Evolutionary conservation across 2,797 vertebrate genomes (phyloP).

Genomic region (Bradypodion pumilum): DNA sequence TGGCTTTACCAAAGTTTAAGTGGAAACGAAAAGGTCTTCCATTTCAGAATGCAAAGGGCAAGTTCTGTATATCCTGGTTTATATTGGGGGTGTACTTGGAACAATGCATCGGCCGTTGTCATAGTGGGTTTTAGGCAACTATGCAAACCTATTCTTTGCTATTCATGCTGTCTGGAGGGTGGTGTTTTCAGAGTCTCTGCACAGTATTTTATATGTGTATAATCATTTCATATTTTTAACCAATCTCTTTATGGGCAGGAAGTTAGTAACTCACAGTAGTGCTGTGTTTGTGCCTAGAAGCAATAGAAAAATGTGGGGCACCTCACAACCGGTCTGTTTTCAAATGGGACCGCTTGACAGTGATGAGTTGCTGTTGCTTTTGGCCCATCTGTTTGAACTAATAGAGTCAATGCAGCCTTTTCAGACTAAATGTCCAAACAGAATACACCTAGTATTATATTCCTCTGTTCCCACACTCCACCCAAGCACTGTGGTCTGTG

Average conservation of each 20-base stretch:
- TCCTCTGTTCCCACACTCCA: constrained; percentile 30
- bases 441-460: constrained; percentile 15
- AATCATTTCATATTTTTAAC: not conserved
- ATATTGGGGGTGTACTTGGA: not conserved
- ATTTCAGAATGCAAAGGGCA: not conserved
- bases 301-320: not conserved
- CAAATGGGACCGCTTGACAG: not conserved
- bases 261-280: not conserved
- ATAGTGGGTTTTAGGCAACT: not conserved
- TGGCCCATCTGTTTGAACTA: not conserved
- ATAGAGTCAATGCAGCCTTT: constrained; percentile 18
- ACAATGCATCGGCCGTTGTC: no score
- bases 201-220: not conserved
- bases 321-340: not conserved
- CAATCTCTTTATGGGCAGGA: not conserved
- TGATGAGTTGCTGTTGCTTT: constrained; percentile 22
- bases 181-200: not conserved
- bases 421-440: constrained; percentile 24
- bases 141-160: not conserved
- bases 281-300: not conserved
- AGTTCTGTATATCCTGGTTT: no score
- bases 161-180: not conserved
- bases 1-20: not conserved
- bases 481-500: constrained; percentile 11
- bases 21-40: no score